Conservation (phyloP, 2,797 vertebrate genomes). For the Leptatherina wallacei region DNA sequence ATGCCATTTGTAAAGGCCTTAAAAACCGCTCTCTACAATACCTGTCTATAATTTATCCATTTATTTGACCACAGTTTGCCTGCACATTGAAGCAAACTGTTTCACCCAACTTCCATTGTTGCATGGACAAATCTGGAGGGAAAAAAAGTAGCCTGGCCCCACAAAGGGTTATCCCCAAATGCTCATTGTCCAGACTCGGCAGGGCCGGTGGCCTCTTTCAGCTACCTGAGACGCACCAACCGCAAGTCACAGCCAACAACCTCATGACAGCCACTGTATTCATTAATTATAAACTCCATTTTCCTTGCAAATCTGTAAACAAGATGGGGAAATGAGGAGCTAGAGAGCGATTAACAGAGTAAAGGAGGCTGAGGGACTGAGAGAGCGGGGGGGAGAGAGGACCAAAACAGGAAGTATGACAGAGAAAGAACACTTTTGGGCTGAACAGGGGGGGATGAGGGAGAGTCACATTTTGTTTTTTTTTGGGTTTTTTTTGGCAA, state of each 20-base stretch:
- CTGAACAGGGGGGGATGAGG: conserved; percentile 15
- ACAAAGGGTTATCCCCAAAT: conserved; percentile 55
- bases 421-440: conserved; percentile 6
- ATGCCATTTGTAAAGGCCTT: background rate
- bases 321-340: conserved; percentile 79
- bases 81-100: background rate
- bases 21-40: too few relatives aligned
- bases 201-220: conserved; percentile 80
- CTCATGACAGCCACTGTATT: conserved; percentile 78
- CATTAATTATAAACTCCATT: conserved; percentile 89
- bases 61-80: background rate
- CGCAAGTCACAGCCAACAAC: conserved; percentile 75
- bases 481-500: conserved; percentile 68
- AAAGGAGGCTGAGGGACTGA: conserved; percentile 44
- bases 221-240: conserved; percentile 73
- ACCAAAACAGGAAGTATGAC: conserved; percentile 15
- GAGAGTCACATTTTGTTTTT: conserved; percentile 64
- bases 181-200: conserved; percentile 44
- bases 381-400: background rate
- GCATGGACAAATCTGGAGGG: too few relatives aligned
- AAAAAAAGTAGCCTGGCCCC: background rate
- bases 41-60: too few relatives aligned
- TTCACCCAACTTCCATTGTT: background rate
- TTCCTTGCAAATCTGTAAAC: conserved; percentile 85
- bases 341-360: conserved; percentile 68